Conservation (phyloP, 2,113 vertebrate species). For the Xyliphius kryptos region DNA sequence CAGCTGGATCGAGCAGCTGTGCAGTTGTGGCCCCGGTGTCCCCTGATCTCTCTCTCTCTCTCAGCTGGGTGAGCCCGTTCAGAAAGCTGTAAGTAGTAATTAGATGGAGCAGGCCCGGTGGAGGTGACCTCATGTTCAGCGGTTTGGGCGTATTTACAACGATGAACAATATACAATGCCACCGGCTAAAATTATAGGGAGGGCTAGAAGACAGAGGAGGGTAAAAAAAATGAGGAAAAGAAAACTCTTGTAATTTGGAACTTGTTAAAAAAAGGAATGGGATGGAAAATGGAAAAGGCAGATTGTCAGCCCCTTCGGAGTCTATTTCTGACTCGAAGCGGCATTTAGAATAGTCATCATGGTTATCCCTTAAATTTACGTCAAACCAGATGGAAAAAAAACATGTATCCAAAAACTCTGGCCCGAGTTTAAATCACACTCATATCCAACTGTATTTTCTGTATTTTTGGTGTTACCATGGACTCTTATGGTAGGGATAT, state of each 20-base stretch:
- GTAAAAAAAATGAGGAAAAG: constrained; percentile 3
- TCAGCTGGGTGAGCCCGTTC: constrained; percentile 40
- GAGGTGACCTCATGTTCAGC: constrained; percentile 44
- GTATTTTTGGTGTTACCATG: too few relatives aligned
- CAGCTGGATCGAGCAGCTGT: too few relatives aligned
- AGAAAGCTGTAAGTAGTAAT: constrained; percentile 44
- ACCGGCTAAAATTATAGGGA: constrained; percentile 46
- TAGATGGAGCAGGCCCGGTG: constrained; percentile 41
- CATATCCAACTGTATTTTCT: too few relatives aligned
- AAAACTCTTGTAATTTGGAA: constrained; percentile 46
- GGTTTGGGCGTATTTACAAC: constrained; percentile 42
- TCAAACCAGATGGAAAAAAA: too few relatives aligned
- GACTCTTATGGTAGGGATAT: too few relatives aligned
- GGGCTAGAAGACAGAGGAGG: constrained; percentile 31
- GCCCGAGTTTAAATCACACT: too few relatives aligned
- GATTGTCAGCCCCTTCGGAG: constrained; percentile 32
- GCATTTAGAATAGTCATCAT: too few relatives aligned
- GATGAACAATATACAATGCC: constrained; percentile 48
- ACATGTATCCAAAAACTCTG: too few relatives aligned
- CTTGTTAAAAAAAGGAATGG: constrained; percentile 48
- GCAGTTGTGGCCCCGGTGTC: constrained; percentile 43
- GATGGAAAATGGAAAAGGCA: constrained; percentile 32
- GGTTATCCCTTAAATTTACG: too few relatives aligned
- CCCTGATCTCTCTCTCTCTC: constrained; percentile 43
- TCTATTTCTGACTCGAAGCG: constrained; percentile 49